A percentile compares a stretch with the other conserved stretches of the same genome.
Conservation (phyloP, 2,113 vertebrate species). For the Antechinus flavipes region DNA sequence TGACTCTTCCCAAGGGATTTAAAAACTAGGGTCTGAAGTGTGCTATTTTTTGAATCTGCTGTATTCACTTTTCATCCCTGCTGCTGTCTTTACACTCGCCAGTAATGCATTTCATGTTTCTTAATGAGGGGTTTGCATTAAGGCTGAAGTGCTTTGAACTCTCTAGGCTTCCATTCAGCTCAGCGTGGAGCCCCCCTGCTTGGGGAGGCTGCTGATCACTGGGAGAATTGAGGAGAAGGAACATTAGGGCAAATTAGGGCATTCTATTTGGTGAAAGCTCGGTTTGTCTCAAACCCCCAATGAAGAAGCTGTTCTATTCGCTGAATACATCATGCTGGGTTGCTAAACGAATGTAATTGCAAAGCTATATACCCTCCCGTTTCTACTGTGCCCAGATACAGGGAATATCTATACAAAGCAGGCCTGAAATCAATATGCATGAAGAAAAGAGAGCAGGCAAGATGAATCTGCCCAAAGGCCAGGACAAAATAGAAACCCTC, state of each 20-base stretch:
- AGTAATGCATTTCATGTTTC: constrained; percentile 71
- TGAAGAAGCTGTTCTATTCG: constrained; percentile 73
- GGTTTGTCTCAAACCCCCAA: constrained; percentile 64
- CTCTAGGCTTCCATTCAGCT: constrained; percentile 68
- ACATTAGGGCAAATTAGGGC: constrained; percentile 70
- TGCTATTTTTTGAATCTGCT: constrained; percentile 56
- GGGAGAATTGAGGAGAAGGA: constrained; percentile 21
- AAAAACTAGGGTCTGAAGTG: constrained; percentile 32
- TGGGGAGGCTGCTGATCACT: constrained; percentile 43
- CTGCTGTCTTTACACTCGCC: constrained; percentile 47
- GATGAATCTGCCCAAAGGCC: constrained; percentile 21
- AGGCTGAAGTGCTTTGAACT: constrained; percentile 73
- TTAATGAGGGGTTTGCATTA: constrained; percentile 76
- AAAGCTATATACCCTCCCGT: constrained; percentile 30
- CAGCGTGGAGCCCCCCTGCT: constrained; percentile 42
- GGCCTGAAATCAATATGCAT: constrained; percentile 17
- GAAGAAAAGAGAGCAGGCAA: background rate
- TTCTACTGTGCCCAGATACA: constrained; percentile 40
- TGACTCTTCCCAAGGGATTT: constrained; percentile 22
- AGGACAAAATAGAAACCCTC: background rate
- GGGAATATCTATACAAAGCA: constrained; percentile 37
- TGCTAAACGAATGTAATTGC: constrained; percentile 68
- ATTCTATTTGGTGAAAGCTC: constrained; percentile 58
- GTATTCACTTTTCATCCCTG: constrained; percentile 49
- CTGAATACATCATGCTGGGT: constrained; percentile 61